Evolutionary conservation across 2,888 invertebrate species (phyloP).

Genomic region (Macrophya annulata): DNA sequence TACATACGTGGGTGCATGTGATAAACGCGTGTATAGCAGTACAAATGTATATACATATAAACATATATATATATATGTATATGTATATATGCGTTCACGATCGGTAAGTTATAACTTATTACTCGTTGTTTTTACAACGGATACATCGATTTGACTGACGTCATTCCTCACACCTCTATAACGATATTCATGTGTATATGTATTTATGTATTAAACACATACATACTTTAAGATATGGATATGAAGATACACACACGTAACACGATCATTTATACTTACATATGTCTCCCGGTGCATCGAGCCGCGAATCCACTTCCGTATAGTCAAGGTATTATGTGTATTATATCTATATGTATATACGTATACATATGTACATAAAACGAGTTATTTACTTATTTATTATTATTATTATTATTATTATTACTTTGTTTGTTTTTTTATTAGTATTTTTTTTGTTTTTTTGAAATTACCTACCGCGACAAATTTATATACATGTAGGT

Average conservation of each 20-base stretch:
- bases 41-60: too few relatives aligned
- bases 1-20: neutral
- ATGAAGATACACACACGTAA: neutral
- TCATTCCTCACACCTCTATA: neutral
- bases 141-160: neutral
- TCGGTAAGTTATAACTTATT: neutral
- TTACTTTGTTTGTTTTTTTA: neutral
- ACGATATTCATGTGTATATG: neutral
- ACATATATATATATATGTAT: too few relatives aligned
- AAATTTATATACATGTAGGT: neutral
- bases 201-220: neutral
- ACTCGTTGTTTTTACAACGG: constrained; percentile 2
- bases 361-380: neutral
- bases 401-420: neutral
- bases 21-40: neutral
- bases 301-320: constrained; percentile 1
- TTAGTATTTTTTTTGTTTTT: neutral
- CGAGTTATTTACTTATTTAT: neutral
- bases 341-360: too few relatives aligned
- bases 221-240: neutral
- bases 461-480: neutral
- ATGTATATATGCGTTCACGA: too few relatives aligned
- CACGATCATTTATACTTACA: neutral
- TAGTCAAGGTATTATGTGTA: neutral
- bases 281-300: neutral